Base-by-base conservation (phyloP, 2,113 vertebrate genomes). In the Phocoena phocoena region DNA sequence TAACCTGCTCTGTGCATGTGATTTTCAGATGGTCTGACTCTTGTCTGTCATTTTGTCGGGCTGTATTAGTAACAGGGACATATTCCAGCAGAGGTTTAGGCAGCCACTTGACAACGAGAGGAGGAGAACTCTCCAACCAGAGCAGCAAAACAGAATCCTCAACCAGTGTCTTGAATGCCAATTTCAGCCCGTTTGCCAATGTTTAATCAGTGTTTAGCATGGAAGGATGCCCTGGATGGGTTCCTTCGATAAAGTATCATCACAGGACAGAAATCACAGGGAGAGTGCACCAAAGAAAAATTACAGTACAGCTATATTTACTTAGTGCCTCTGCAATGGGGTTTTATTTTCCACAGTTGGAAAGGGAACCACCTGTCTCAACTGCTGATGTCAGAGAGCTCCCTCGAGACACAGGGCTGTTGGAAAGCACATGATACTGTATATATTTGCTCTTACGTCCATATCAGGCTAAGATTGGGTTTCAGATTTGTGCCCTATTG, bases 321-420 rank as follows among this genome's bases (percentile, higher is more conserved):
- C 93, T 96, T 79, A 87, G 96, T 88, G 95, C 95, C 97, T 97
- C 96, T 97, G 97, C 90, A 96, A 47, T 21, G n/a, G 96, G 96
- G 97, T 93, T 97, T 95, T 97, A 97, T 97, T 96, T 95, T 97
- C 93, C n/a, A 58, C 89, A 94, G 58, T 97, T 98, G 97, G 98
- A 99, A 98, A 97, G 98, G 98, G 98, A 99, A 98, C 98, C 98
- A 98, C 98, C 98, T 98, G 98, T 98, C 98, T 98, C 97, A 38
- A 38, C 95, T 97, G 98, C 98, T 99, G 98, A 98, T 98, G 98
- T 98, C 98, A 98, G 96, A 98, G 95, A 98, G 97, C 98, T 99
- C 98, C 98, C 98, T 98, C 92, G 98, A 98, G 98, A 98, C 98
- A 82, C 12, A 1, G 96, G 88, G 97, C 98, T 97, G n/a, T 97